Conservation (phyloP, 2,113 vertebrate genomes). For the Xerus inauris region DNA sequence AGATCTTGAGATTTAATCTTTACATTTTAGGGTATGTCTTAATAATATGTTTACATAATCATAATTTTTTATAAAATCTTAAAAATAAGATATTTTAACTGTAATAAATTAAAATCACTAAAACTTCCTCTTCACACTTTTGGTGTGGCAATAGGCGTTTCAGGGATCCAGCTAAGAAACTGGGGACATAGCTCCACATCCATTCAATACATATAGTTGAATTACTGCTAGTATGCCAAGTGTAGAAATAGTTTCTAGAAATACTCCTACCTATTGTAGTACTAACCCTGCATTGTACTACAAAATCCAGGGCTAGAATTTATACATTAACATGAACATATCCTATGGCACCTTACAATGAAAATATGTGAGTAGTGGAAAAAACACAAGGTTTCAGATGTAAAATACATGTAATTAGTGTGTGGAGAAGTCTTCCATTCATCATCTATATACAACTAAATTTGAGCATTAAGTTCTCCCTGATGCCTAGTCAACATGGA, state of each 20-base stretch:
- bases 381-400: background rate
- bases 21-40: background rate
- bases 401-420: background rate
- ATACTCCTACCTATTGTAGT: too few species aligned
- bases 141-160: background rate
- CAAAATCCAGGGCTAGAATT: background rate
- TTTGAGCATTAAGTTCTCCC: background rate
- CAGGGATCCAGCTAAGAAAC: background rate
- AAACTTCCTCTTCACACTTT: background rate
- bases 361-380: background rate
- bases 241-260: too few species aligned
- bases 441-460: background rate
- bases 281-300: background rate
- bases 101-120: background rate
- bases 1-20: background rate
- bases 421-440: background rate
- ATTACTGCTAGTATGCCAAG: too few species aligned
- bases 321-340: background rate
- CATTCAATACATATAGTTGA: too few species aligned
- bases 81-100: background rate
- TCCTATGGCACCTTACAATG: background rate
- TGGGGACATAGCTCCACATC: too few species aligned
- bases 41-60: background rate
- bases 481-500: background rate
- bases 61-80: background rate